Conservation (phyloP, 2,797 vertebrate species). For the Coregonus suidteri region DNA sequence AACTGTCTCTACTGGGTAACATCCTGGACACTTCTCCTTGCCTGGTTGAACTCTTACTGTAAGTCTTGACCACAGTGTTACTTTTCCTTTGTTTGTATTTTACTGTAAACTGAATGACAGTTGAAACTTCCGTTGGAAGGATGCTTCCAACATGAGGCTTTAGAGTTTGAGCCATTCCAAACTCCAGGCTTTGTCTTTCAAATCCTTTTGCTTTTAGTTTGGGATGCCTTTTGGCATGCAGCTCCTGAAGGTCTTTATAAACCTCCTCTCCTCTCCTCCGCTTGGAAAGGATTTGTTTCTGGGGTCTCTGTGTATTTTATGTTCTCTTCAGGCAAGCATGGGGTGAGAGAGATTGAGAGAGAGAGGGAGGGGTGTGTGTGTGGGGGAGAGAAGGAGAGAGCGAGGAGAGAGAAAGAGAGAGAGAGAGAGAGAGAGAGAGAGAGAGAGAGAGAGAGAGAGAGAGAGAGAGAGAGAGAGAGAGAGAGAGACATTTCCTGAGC, state of each 20-base stretch:
- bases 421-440: conserved; percentile 5
- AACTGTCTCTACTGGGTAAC: not conserved
- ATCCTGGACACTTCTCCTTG: not conserved
- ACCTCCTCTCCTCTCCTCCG: not conserved
- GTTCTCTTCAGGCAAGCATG: conserved; percentile 4
- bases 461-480: not conserved
- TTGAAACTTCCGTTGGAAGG: no score
- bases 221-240: not conserved
- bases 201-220: conserved; percentile 8
- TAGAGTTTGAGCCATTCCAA: not conserved
- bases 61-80: no score
- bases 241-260: conserved; percentile 1
- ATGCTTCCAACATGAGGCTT: no score
- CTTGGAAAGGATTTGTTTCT: conserved; percentile 1
- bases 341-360: conserved; percentile 3
- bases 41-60: not conserved
- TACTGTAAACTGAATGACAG: not conserved
- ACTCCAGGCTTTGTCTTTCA: conserved; percentile 11
- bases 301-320: not conserved
- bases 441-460: not conserved
- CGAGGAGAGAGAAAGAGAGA: not conserved
- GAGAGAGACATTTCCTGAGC: conserved; percentile 44
- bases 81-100: not conserved
- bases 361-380: not conserved
- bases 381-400: not conserved